phyloP scores from a whole-genome alignment of 1,140 invertebrate species.

The Harlomillsia oculata region DNA sequence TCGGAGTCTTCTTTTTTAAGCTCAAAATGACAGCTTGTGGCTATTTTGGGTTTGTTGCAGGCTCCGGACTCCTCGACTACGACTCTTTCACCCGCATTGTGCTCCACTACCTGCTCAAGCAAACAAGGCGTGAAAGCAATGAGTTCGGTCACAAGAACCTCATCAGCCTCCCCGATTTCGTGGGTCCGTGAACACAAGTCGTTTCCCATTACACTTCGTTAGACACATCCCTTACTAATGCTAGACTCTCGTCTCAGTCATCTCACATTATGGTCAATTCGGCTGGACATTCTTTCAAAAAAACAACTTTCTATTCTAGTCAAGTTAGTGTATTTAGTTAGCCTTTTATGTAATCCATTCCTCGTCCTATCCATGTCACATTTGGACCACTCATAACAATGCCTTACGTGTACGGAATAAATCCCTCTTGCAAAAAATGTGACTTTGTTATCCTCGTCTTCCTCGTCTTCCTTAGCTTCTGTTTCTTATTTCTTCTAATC shows the following conservation, averaged over 20 bases:
- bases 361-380: neutral
- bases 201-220: neutral
- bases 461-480: no score
- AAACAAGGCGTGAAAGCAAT: conserved; percentile 2
- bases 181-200: neutral
- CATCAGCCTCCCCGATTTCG: conserved; percentile 7
- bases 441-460: no score
- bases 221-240: neutral
- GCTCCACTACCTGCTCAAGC: conserved; percentile 9
- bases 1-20: neutral
- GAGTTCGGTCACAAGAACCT: conserved; percentile 11
- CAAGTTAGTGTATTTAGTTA: neutral
- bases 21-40: conserved; percentile 1
- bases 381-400: no score
- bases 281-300: neutral
- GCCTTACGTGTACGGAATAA: no score
- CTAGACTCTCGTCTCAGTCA: neutral
- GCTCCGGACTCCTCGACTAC: conserved; percentile 7
- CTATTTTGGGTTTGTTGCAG: conserved; percentile 11
- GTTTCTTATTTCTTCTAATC: no score
- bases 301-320: neutral
- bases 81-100: conserved; percentile 12
- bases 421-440: no score
- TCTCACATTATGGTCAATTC: neutral
- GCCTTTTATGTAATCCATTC: neutral